Evolutionary conservation across 1,140 invertebrate species (phyloP), one percentile per base, ranked within the genome.

Genomic region (Hermetia illucens): DNA sequence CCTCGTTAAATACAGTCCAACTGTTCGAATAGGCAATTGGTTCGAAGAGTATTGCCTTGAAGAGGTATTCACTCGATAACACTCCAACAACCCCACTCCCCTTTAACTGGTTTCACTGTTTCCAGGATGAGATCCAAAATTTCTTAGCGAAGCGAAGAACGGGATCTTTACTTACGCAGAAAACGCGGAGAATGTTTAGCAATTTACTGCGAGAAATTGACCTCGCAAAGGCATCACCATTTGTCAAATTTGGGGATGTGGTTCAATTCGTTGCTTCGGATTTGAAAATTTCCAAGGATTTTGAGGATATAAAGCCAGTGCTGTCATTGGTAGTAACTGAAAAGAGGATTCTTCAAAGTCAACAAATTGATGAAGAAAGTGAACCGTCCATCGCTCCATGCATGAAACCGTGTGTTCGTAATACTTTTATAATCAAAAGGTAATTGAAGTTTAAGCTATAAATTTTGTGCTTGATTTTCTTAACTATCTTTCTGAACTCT

Each of bases 21-120:
- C 24, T 27, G 24, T 27, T 13, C 24, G 24, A 27, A 27, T 27
- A 27, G 24, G 24, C 24, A 27, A 27, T 27, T 27, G 24, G 24
- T 8, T 27, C 13, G 24, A 27, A 27, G 24, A 27, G 13, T 13
- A 9, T 27, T 13, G 24, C 24, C 24, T 27, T 9, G 24, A 27
- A 27, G 24, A 27, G n/a, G n/a, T n/a, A n/a, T n/a, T n/a, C n/a
- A n/a, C n/a, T n/a, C n/a, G n/a, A n/a, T n/a, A n/a, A n/a, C n/a
- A n/a, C n/a, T n/a, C n/a, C n/a, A n/a, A n/a, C n/a, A n/a, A n/a
- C n/a, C n/a, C n/a, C n/a, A n/a, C n/a, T n/a, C n/a, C n/a, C n/a
- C n/a, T n/a, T n/a, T n/a, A n/a, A n/a, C n/a, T n/a, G n/a, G n/a
- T n/a, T n/a, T n/a, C n/a, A n/a, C n/a, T n/a, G n/a, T n/a, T n/a